Evolutionary conservation across 2,888 invertebrate genomes (phyloP).

Genomic region (Calliphora vomitoria): DNA sequence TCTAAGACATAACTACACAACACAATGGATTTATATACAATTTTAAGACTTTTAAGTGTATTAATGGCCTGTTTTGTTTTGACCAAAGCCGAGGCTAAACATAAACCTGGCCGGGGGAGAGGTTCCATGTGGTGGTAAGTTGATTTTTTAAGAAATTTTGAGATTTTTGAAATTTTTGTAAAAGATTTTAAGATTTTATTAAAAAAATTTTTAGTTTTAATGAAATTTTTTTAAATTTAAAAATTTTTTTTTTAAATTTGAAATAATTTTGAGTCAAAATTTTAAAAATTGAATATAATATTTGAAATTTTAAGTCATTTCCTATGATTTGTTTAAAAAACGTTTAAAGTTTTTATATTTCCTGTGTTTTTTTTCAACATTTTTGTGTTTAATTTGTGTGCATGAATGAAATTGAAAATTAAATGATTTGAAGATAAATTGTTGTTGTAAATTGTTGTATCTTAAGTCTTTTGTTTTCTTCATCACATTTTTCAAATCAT

Average conservation of each 20-base stretch:
- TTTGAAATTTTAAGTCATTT: no score
- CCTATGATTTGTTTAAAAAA: background rate
- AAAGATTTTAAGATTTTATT: background rate
- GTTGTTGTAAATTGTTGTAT: background rate
- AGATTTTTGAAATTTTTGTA: background rate
- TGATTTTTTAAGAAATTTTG: conserved; percentile 30
- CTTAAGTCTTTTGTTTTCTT: conserved; percentile 59
- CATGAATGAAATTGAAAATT: no score
- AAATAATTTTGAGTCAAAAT: background rate
- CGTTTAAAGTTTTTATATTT: no score
- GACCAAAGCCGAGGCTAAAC: conserved; percentile 82
- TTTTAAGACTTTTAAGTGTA: conserved; percentile 77
- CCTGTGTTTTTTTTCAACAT: background rate
- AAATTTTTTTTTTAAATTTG: background rate
- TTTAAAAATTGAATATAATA: background rate
- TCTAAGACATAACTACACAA: conserved; percentile 29
- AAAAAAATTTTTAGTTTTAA: no score
- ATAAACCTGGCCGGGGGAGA: conserved; percentile 90
- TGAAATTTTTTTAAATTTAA: background rate
- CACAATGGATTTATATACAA: conserved; percentile 83
- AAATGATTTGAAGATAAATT: background rate
- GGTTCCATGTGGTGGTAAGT: conserved; percentile 97
- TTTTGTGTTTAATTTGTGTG: background rate
- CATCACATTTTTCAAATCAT: background rate
- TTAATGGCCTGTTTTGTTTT: conserved; percentile 80